Evolutionary conservation across 2,888 invertebrate genomes (phyloP), one percentile per base, ranked within the genome.

Genomic region (Ophioninae sp.): DNA sequence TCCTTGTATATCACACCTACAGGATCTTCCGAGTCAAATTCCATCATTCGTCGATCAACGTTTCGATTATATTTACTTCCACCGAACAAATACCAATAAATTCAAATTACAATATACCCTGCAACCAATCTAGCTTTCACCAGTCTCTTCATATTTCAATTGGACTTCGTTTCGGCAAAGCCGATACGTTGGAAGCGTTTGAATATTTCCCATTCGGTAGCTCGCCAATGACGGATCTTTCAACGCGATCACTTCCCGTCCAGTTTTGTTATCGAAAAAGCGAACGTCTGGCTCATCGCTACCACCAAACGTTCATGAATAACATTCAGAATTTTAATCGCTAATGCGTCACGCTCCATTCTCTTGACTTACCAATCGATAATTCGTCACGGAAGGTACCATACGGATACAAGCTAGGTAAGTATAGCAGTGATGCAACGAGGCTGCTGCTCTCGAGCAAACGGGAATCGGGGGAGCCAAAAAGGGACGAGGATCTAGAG

Each of bases 401-500:
- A 59, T 76, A 37, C 69, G 56, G 7, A 39, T 61, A 21, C 61
- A 17, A 61, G 7, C n/a, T 69, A 69, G 8, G 59, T 69, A 61
- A 74, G 50, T 78, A 64, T 64, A 62, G 80, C 44, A 75, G 83
- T 80, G 78, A 65, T 79, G 79, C 61, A 82, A 81, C 65, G 82
- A 76, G 78, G 81, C 70, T 82, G 59, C 77, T 79, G 81, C 76
- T 76, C 79, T 67, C 67, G 65, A 81, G 79, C 65, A 64, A 67
- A 68, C 57, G 75, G 68, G 61, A 62, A 70, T 37, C 56, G 57
- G 70, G 56, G 39, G 50, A 59, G 69, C 76, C 62, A 57, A 72
- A 76, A 76, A 79, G 85, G 79, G 73, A 75, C 75, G 87, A 86
- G 85, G 86, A 80, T 81, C 20, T 44, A 79, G 73, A 84, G 84